These are phyloP conservation scores for Periplaneta americana DNA, from an alignment of 1,140 invertebrate genomes.

Conservation along the genomic window DNA sequence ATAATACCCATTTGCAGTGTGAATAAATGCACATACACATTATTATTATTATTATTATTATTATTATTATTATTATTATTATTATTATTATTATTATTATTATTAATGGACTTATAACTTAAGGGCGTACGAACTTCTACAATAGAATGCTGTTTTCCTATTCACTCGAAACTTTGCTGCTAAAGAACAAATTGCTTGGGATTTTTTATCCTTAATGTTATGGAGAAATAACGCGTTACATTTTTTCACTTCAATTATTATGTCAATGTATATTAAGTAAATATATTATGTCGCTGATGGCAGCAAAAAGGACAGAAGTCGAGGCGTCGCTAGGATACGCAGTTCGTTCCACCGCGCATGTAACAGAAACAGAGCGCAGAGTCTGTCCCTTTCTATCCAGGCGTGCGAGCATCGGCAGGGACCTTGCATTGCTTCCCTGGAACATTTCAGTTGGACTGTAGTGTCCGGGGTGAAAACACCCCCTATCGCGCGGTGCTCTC, in stretches of 20 bases:
- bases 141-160: too few relatives aligned
- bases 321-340: not conserved
- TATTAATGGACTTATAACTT: too few relatives aligned
- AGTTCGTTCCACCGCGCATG: not conserved
- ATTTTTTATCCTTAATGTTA: too few relatives aligned
- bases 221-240: too few relatives aligned
- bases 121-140: too few relatives aligned
- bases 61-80: too few relatives aligned
- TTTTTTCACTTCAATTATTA: not conserved
- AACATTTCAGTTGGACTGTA: not conserved
- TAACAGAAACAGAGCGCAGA: not conserved
- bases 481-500: not conserved
- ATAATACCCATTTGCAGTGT: too few relatives aligned
- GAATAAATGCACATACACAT: too few relatives aligned
- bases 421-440: not conserved
- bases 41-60: too few relatives aligned
- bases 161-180: too few relatives aligned
- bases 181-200: too few relatives aligned
- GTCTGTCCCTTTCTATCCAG: not conserved
- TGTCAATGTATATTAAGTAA: not conserved
- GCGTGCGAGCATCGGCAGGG: not conserved
- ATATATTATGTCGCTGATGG: not conserved
- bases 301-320: not conserved
- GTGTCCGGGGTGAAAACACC: not conserved
- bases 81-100: too few relatives aligned